Evolutionary conservation across 2,888 invertebrate species (phyloP), one percentile per base, ranked within the genome.

Genomic region (Andrena haemorrhoa): DNA sequence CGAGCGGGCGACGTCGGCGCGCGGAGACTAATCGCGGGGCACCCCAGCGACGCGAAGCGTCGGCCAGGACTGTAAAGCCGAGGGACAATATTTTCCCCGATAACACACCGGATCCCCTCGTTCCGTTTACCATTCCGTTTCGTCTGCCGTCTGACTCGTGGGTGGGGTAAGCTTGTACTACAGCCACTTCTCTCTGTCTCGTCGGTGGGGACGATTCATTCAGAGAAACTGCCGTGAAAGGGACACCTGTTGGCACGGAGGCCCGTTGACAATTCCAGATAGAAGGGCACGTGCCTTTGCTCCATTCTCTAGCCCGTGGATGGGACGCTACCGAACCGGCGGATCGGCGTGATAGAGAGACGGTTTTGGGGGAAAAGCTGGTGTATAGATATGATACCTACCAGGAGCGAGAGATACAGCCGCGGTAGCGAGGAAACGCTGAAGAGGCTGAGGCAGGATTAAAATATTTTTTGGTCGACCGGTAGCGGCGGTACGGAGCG

Each of bases 181-280:
- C 91, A 89, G 86, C 85, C 90, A 88, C 89, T 89, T 90, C 86
- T 89, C 89, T 88, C 87, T 87, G 89, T 88, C 89, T 85, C 72
- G 83, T 83, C 88, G 86, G 89, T 89, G 92, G 93, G 93, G 92
- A 92, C 92, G 93, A 93, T 93, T 93, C 94, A 94, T 94, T 94
- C 93, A 93, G 94, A 94, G 94, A 94, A 94, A 94, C 92, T 92
- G 90, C 92, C 93, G 93, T 94, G 93, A 94, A 94, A 94, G 93
- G 92, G 93, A 94, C 94, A 94, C 94, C 94, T 94, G 94, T 94
- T 94, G 94, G 92, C 92, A 89, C 90, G 79, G 85, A 79, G 85
- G 82, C 88, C 90, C 88, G 88, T 90, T 89, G 92, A 93, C 93
- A 93, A 91, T 93, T 90, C 91, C 91, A 92, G 93, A 93, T 93